These are phyloP conservation scores for Diaperis boleti DNA, from an alignment of 2,888 invertebrate genomes.

Conservation along the genomic window DNA sequence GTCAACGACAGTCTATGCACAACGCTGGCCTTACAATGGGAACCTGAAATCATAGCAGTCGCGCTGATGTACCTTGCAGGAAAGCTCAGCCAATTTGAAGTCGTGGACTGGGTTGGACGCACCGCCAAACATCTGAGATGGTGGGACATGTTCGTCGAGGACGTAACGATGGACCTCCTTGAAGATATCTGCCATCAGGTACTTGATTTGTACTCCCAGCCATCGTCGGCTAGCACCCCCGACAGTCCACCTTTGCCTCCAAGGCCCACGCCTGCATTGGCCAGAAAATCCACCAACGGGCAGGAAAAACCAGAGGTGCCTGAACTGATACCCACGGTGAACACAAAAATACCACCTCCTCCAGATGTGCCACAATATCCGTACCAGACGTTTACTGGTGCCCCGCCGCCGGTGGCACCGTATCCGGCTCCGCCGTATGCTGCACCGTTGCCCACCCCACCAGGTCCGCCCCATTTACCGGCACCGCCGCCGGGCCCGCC, in stretches of 20 bases:
- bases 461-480: constrained; percentile 57
- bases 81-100: constrained; percentile 95
- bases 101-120: constrained; percentile 91
- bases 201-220: constrained; percentile 90
- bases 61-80: constrained; percentile 97
- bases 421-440: constrained; percentile 43
- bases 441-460: constrained; percentile 44
- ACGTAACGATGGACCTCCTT: constrained; percentile 91
- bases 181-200: constrained; percentile 98
- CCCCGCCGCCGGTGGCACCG: constrained; percentile 54
- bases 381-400: constrained; percentile 60
- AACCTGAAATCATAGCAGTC: constrained; percentile 98
- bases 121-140: constrained; percentile 83
- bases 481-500: constrained; percentile 68
- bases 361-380: constrained; percentile 60
- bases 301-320: constrained; percentile 66
- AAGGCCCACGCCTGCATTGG: constrained; percentile 44
- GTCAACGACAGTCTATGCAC: constrained; percentile 98
- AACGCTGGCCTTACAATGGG: constrained; percentile 97
- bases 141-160: constrained; percentile 99
- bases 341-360: constrained; percentile 55
- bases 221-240: constrained; percentile 66
- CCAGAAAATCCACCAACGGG: constrained; percentile 68
- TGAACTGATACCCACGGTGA: constrained; percentile 49
- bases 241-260: constrained; percentile 77